Conservation (phyloP, 2,888 invertebrate species). For the Synergus umbraculus region DNA sequence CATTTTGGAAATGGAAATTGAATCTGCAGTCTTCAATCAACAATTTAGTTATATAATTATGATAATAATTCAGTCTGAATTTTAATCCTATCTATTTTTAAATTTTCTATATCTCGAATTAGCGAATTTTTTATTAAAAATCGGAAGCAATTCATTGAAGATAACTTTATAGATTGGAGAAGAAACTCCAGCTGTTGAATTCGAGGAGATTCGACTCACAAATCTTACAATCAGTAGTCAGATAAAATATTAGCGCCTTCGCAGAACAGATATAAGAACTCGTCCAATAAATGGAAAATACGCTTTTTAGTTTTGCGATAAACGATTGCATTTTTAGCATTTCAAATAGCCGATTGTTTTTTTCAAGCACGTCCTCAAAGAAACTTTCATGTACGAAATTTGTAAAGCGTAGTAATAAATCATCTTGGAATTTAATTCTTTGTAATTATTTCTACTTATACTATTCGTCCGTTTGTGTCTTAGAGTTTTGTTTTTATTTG, state of each 20-base stretch:
- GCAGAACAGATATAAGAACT: background rate
- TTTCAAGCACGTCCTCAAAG: constrained; percentile 4
- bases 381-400: constrained; percentile 34
- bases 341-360: constrained; percentile 21
- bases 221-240: constrained; percentile 18
- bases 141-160: constrained; percentile 46
- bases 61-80: background rate
- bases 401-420: constrained; percentile 46
- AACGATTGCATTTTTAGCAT: constrained; percentile 34
- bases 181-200: constrained; percentile 70
- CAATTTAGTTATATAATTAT: background rate
- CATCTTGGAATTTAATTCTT: constrained; percentile 43
- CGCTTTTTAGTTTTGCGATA: constrained; percentile 1
- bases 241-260: constrained; percentile 31
- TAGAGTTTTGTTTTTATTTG: constrained; percentile 3
- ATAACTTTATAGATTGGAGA: constrained; percentile 71
- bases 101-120: background rate
- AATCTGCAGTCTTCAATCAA: background rate
- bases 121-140: constrained; percentile 7
- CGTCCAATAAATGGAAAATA: constrained; percentile 1
- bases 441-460: constrained; percentile 47
- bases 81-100: background rate
- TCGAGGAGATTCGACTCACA: constrained; percentile 54
- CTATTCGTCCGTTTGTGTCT: background rate
- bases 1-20: background rate